phyloP scores from a whole-genome alignment of 2,113 vertebrate genomes.

The Proterorhinus semilunaris region DNA sequence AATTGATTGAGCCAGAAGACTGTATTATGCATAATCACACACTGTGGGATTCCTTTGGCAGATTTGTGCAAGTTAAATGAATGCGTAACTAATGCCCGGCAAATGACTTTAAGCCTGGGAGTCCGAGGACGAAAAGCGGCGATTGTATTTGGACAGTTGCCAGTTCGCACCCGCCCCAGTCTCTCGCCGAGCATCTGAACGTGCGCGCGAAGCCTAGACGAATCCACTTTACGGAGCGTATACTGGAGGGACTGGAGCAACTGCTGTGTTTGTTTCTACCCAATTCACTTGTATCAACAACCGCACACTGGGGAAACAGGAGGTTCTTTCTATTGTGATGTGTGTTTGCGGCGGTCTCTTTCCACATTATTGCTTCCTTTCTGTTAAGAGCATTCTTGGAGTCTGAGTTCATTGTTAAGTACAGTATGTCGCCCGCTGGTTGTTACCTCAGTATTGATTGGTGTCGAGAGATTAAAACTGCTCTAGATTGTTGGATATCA shows the following conservation, averaged over 20 bases:
- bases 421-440: neutral
- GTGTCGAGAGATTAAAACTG: no score
- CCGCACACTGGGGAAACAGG: conserved; percentile 4
- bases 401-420: conserved; percentile 45
- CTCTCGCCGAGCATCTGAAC: conserved; percentile 46
- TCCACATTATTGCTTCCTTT: conserved; percentile 26
- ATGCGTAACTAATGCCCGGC: conserved; percentile 43
- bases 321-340: conserved; percentile 22
- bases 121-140: conserved; percentile 49
- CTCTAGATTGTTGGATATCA: no score
- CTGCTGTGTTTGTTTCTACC: conserved; percentile 39
- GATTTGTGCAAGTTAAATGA: conserved; percentile 36
- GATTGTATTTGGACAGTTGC: conserved; percentile 53
- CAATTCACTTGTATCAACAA: conserved; percentile 29
- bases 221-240: conserved; percentile 14
- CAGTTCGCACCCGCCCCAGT: conserved; percentile 41
- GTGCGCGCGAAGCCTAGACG: conserved; percentile 45
- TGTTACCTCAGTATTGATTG: no score
- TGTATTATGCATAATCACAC: conserved; percentile 32
- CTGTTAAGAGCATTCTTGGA: conserved; percentile 47
- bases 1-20: conserved; percentile 33
- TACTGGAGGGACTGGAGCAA: conserved; percentile 35
- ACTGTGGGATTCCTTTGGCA: conserved; percentile 49
- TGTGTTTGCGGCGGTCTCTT: conserved; percentile 33
- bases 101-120: conserved; percentile 27